phyloP scores from a whole-genome alignment of 2,888 invertebrate genomes.

The Lymantria monacha region DNA sequence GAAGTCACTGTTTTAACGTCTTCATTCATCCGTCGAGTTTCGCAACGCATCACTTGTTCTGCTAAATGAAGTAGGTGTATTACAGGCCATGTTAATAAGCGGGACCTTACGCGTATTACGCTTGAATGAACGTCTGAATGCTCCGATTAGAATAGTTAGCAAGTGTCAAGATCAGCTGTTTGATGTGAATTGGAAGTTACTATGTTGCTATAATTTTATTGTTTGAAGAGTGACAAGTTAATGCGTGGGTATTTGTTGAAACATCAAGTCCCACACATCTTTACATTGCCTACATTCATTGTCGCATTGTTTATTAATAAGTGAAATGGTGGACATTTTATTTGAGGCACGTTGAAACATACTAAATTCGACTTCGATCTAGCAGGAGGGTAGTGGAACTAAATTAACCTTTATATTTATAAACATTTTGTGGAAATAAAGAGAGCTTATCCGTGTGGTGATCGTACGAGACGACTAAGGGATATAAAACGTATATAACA shows the following conservation, averaged over 20 bases:
- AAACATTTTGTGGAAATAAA: too few relatives aligned
- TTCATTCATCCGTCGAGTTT: constrained; percentile 25
- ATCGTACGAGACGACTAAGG: too few relatives aligned
- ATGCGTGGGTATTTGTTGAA: neutral
- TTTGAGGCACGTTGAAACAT: too few relatives aligned
- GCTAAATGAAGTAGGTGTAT: constrained; percentile 25
- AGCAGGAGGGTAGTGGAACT: too few relatives aligned
- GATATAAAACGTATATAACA: too few relatives aligned
- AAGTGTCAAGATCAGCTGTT: constrained; percentile 40
- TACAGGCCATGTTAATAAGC: constrained; percentile 52
- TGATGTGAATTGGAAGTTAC: neutral
- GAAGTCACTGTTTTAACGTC: constrained; percentile 6
- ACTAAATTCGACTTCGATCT: too few relatives aligned
- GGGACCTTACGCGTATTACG: constrained; percentile 48
- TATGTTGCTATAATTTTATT: neutral
- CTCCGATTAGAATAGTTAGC: constrained; percentile 52
- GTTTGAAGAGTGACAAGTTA: neutral
- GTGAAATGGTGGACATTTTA: too few relatives aligned
- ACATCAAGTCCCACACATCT: too few relatives aligned
- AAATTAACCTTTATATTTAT: too few relatives aligned
- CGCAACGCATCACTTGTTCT: constrained; percentile 30
- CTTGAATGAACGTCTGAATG: constrained; percentile 42
- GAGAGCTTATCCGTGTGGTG: too few relatives aligned
- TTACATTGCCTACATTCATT: too few relatives aligned
- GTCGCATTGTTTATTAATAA: too few relatives aligned